Evolutionary conservation across 2,797 vertebrate species (phyloP), one percentile per base, ranked within the genome.

Genomic region (Cynodonichthys magdalenae): DNA sequence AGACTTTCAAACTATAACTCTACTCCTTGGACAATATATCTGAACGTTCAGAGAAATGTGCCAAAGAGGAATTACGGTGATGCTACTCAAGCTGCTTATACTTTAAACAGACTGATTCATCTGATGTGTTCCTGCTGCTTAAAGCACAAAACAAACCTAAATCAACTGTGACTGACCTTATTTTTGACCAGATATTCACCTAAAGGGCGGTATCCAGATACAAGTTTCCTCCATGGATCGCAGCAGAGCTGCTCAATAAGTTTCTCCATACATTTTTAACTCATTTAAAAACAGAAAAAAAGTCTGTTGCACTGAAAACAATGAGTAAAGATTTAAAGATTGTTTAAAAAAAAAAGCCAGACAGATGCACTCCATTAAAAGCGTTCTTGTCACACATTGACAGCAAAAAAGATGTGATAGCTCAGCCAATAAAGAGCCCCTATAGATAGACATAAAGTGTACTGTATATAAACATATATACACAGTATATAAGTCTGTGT

Each of bases 401-500:
- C 66, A 75, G 80, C 60, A 81, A 34, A 79, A 48, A 78, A 84
- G 75, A 77, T 63, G 66, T 51, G 74, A 84, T 74, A 59, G 79
- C 79, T 81, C 75, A 51, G 80, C 71, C 84, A 74, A 80, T 77
- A 65, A 71, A 81, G 79, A 86, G 83, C 79, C 78, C 73, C 81
- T 85, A 79, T 75, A 85, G 71, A 85, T 85, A 74, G 80, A 83
- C 68, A 87, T 89, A 88, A 88, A 84, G 77, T 85, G 82, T 86
- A 89, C 82, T 86, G 90, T 88, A 90, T 93, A 93, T 92, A 93
- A 92, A 93, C 92, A 92, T 92, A 92, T 93, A 93, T 92, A 93
- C 92, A 93, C 91, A 92, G 92, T 93, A 92, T 93, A 93, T 91
- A 94, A 90, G 89, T 91, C 89, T 93, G 92, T 92, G 90, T 91